Evolutionary conservation across 2,113 vertebrate species (phyloP), one percentile per base, ranked within the genome.

Genomic region (Collichthys lucidus): DNA sequence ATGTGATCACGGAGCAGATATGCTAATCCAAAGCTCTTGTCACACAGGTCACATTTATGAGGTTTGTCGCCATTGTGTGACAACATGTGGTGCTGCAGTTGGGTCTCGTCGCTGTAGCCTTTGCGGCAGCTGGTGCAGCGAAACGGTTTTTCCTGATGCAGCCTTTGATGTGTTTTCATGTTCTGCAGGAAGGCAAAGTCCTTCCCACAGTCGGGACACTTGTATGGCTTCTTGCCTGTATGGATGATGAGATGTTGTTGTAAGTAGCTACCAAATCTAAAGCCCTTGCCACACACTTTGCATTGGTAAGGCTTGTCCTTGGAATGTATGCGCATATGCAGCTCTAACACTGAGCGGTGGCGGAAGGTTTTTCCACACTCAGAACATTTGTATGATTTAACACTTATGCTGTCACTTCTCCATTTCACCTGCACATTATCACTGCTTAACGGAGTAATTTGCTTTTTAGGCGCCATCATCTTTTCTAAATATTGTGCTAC

Each of bases 161-260:
- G 90, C 85, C 89, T 94, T 63, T 94, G 94, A 66, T 96, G 95
- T 0, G 95, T 94, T 80, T 85, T 94, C 95, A 95, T 95, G 88
- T 95, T 96, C 81, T 95, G 95, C 79, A 94, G 82, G 86, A 96
- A 96, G 20, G 95, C 94, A 80, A 96, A 96, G 79, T 94, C 94
- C 82, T 95, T 95, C 17, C 95, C 95, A 6, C 95, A 96, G 74
- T 95, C 94, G 0, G 95, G 91, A 79, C 95, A 96, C 77, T 94
- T 95, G 74, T 94, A 94, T 42, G 95, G 95, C 90, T 94, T 96
- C 83, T 95, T 89, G 42, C 95, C 95, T 0, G 95, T 95, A 66
- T 96, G 95, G 74, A 95, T 95, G 68, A 95, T 94, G 17, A 94
- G 75, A 85, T 96, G 95, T 42, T 95, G 95, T 86, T 95, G 95